A percentile compares a stretch with the other conserved stretches of the same genome.
Conservation (phyloP, 2,113 vertebrate species). For the Phrynosoma blainvillii region DNA sequence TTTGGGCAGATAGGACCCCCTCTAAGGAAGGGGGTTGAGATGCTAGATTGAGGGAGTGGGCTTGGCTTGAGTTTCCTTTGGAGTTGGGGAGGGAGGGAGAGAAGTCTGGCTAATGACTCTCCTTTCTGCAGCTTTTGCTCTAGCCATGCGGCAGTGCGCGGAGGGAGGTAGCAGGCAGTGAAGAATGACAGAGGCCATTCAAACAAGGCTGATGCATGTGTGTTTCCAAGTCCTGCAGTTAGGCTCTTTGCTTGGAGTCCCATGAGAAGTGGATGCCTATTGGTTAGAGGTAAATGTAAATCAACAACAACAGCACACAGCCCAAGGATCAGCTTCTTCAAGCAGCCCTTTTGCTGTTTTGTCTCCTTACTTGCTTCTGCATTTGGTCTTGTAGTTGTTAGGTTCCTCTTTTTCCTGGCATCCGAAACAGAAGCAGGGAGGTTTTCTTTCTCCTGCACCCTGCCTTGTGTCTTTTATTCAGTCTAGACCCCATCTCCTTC, state of each 20-base stretch:
- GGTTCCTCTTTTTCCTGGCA: constrained; percentile 37
- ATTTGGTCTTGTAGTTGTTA: constrained; percentile 3
- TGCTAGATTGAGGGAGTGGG: no score
- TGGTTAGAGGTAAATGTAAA: neutral
- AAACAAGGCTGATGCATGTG: no score
- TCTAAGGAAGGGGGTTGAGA: no score
- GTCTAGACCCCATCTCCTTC: neutral
- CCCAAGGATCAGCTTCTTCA: neutral
- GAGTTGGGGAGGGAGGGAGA: constrained; percentile 5
- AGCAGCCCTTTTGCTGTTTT: neutral
- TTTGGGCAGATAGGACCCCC: neutral
- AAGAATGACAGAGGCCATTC: neutral
- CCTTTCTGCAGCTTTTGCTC: neutral
- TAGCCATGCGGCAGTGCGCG: neutral
- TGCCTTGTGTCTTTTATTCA: neutral
- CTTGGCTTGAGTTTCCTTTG: neutral
- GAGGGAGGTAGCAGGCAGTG: neutral
- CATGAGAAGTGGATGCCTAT: neutral
- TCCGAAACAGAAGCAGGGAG: neutral
- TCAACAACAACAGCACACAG: no score
- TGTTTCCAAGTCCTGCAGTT: neutral
- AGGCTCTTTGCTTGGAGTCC: neutral
- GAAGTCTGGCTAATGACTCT: constrained; percentile 24
- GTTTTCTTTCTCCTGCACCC: neutral
- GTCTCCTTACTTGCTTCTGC: constrained; percentile 43